Evolutionary conservation across 2,113 vertebrate genomes (phyloP).

Genomic region (Oreochromis aureus): DNA sequence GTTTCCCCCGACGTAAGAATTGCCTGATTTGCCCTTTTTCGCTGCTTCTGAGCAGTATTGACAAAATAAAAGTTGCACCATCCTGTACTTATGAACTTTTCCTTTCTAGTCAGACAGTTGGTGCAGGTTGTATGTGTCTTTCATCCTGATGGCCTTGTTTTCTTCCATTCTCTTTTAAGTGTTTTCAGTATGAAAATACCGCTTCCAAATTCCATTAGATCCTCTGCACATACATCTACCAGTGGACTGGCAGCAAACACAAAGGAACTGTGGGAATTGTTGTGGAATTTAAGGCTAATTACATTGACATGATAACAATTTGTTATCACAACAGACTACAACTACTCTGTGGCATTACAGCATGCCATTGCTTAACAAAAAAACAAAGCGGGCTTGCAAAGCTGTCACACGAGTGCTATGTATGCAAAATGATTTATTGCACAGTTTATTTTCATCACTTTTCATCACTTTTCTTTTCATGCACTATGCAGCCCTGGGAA

Average conservation of each 20-base stretch:
- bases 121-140: not conserved
- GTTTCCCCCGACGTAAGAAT: not conserved
- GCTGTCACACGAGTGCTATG: not conserved
- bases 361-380: not conserved
- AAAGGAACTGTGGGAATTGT: not conserved
- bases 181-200: not conserved
- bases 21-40: not conserved
- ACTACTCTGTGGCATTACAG: not conserved
- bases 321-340: not conserved
- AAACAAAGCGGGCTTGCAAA: not conserved
- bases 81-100: not conserved
- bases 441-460: not conserved
- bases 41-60: not conserved
- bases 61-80: not conserved
- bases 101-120: not conserved
- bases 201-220: not conserved
- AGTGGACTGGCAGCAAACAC: not conserved
- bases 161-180: not conserved
- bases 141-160: not conserved
- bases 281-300: not conserved
- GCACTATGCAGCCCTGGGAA: not conserved
- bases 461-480: not conserved
- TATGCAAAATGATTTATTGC: not conserved
- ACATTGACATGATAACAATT: not conserved
- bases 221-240: not conserved